Evolutionary conservation across 2,113 vertebrate species (phyloP).

Genomic region (Perca flavescens): DNA sequence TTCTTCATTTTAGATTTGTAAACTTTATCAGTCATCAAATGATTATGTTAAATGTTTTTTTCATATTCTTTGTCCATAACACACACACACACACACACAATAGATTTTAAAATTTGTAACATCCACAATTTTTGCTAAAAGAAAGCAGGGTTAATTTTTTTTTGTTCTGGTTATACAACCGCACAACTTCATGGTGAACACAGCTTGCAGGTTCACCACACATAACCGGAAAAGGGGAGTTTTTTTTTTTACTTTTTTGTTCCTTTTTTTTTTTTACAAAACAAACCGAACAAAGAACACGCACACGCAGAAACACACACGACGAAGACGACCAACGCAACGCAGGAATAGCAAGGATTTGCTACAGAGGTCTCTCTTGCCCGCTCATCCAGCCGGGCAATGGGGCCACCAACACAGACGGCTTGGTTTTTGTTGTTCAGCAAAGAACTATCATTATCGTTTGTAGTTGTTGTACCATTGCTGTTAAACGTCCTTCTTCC

Average conservation of each 20-base stretch:
- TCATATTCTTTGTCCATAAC: slow-evolving; percentile 76
- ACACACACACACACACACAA: slow-evolving; percentile 73
- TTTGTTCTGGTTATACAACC: slow-evolving; percentile 49
- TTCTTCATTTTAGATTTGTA: slow-evolving; percentile 85
- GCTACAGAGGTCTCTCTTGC: slow-evolving; percentile 77
- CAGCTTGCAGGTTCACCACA: slow-evolving; percentile 84
- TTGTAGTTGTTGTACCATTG: slow-evolving; percentile 51
- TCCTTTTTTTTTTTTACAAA: slow-evolving; percentile 59
- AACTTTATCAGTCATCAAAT: slow-evolving; percentile 84
- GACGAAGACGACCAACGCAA: slow-evolving; percentile 87
- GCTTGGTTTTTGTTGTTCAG: slow-evolving; percentile 81
- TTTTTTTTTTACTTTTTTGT: background rate
- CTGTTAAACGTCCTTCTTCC: slow-evolving; percentile 45
- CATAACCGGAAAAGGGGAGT: slow-evolving; percentile 55
- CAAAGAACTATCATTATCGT: slow-evolving; percentile 44
- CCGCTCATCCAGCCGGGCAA: slow-evolving; percentile 79
- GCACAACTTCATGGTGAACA: slow-evolving; percentile 82
- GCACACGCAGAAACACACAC: slow-evolving; percentile 82
- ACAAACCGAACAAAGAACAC: slow-evolving; percentile 68
- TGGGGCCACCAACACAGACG: slow-evolving; percentile 91
- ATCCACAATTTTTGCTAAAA: slow-evolving; percentile 83
- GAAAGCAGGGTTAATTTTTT: slow-evolving; percentile 76
- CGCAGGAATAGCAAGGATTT: slow-evolving; percentile 80
- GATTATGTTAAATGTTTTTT: slow-evolving; percentile 76
- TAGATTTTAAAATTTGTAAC: slow-evolving; percentile 76